Base-by-base conservation (phyloP, 2,113 vertebrate genomes). In the Cepphus grylle region DNA sequence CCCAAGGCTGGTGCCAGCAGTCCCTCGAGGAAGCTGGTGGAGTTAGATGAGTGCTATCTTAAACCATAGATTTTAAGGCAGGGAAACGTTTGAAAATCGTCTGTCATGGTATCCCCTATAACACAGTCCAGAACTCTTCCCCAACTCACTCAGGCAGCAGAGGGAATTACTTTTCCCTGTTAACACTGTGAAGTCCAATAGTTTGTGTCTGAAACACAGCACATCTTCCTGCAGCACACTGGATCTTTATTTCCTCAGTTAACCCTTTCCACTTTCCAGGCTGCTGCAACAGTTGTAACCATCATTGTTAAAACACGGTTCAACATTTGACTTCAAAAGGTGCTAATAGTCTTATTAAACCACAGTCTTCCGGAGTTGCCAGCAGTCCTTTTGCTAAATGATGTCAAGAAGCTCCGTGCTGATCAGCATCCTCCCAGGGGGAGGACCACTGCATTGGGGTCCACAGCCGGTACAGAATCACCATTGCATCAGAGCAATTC, bases 1-100 rank as follows among this genome's bases (percentile, higher is more conserved):
- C 72, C 47, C 52, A 76, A 72, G 78, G 42, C 42, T 89, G 81
- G 45, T 95, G 78, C 86, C 94, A 93, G 50, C 66, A 91, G 50
- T 43, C 36, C 36, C 23, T 62, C 2, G 5, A 63, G 76, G 38
- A 95, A 55, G 38, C 27, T 71, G 49, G 13, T 76, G 43, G 30
- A 86, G 8, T 81, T 84, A 84, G 30, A 86, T 0, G 5, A 89
- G 49, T 66, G 29, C 15, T 80, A 9, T 77, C 27, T 87, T 90
- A 92, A 94, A 78, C 32, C 42, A 47, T 15, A 73, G 15, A 62
- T 94, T 70, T 78, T 84, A 86, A 86, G 19, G 49, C 19, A 43
- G 14, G 34, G 18, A 62, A 72, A 50, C 76, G 56, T 93, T 95
- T 93, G 56, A 81, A 81, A 93, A 69, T 70, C 4, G 2, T 53